Conservation (phyloP, 2,113 vertebrate species). For the Prochilodus magdalenae region DNA sequence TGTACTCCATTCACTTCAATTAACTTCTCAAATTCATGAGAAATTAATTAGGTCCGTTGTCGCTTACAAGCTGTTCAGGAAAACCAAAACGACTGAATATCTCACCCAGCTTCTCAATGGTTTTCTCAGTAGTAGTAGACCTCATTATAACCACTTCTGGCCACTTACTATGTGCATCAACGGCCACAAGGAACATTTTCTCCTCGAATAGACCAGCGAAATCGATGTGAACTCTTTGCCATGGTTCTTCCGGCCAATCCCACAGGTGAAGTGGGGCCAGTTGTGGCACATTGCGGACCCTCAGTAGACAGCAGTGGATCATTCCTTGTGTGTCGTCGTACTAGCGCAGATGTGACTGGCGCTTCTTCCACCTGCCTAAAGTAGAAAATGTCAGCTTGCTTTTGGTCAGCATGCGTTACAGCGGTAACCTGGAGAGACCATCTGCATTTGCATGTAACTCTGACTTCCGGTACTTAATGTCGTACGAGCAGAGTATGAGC, state of each 20-base stretch:
- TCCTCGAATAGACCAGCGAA: conserved; percentile 34
- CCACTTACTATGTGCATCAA: conserved; percentile 40
- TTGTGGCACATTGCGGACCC: not conserved
- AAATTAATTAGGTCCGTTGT: conserved; percentile 44
- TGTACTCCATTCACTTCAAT: too few species aligned
- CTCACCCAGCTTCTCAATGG: not conserved
- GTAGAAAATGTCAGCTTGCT: too few species aligned
- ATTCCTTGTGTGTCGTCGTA: too few species aligned
- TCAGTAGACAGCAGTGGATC: too few species aligned
- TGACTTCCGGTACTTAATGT: too few species aligned
- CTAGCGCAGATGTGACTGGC: too few species aligned
- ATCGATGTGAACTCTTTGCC: conserved; percentile 27
- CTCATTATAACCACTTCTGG: conserved; percentile 16
- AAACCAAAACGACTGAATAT: conserved; percentile 33
- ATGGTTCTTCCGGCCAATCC: conserved; percentile 16
- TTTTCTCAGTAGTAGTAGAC: conserved; percentile 2
- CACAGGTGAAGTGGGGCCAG: not conserved
- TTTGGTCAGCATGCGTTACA: too few species aligned
- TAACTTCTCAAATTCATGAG: too few species aligned
- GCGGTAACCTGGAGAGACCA: too few species aligned
- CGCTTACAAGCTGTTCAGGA: conserved; percentile 23
- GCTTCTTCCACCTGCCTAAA: too few species aligned
- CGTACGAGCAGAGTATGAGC: too few species aligned
- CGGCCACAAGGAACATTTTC: not conserved
- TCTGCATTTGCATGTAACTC: too few species aligned